Conservation (phyloP, 2,888 invertebrate genomes). For the Xestia sexstrigata region DNA sequence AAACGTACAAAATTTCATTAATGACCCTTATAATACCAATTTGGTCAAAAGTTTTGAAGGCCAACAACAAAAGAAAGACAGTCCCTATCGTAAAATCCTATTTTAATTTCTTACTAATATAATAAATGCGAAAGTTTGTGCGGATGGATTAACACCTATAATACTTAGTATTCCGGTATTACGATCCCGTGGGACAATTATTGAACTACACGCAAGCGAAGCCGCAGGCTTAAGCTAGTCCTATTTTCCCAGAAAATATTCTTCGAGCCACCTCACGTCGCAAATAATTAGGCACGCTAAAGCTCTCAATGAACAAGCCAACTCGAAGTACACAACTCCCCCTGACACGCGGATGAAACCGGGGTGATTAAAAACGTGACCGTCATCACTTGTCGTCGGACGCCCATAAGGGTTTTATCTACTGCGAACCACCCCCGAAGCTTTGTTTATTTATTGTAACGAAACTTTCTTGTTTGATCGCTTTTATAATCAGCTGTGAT, state of each 20-base stretch:
- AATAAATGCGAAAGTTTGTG: too few species aligned
- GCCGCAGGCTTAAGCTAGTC: background rate
- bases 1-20: too few species aligned
- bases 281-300: constrained; percentile 56
- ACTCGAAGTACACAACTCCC: constrained; percentile 75
- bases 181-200: too few species aligned
- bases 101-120: too few species aligned
- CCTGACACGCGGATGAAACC: constrained; percentile 85
- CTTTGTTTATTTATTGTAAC: constrained; percentile 85
- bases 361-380: constrained; percentile 90
- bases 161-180: too few species aligned
- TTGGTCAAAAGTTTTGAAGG: too few species aligned
- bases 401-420: constrained; percentile 88
- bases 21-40: too few species aligned
- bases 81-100: too few species aligned
- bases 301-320: constrained; percentile 61
- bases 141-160: too few species aligned
- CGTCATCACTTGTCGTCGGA: constrained; percentile 88
- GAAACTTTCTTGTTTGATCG: constrained; percentile 70
- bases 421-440: constrained; percentile 82
- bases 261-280: constrained; percentile 35
- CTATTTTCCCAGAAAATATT: background rate
- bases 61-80: too few species aligned
- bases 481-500: constrained; percentile 63
- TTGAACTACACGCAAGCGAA: too few species aligned